Percentiles rank a stretch among this genome's conserved stretches.
Conservation (phyloP, 2,113 vertebrate genomes). For the Pseudonaja textilis region DNA sequence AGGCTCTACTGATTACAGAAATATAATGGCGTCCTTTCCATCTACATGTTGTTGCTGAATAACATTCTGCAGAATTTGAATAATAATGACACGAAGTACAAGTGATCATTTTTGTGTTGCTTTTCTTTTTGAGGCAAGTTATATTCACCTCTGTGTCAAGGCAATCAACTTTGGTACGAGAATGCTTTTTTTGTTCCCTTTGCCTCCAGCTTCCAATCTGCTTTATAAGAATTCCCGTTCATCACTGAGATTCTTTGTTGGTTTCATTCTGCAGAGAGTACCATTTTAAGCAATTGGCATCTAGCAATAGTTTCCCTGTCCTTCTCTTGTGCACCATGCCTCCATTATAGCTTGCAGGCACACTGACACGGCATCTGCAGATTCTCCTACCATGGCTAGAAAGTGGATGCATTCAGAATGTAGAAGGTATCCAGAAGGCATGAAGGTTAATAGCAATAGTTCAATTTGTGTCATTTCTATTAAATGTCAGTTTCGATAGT, state of each 20-base stretch:
- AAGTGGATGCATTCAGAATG: constrained; percentile 11
- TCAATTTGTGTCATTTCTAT: constrained; percentile 37
- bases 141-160: constrained; percentile 15
- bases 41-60: neutral
- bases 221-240: neutral
- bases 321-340: neutral
- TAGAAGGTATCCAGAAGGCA: constrained; percentile 23
- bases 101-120: neutral
- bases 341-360: constrained; percentile 11
- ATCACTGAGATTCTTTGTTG: constrained; percentile 36
- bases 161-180: constrained; percentile 14
- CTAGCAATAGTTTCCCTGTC: constrained; percentile 18
- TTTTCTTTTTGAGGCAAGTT: constrained; percentile 34
- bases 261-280: constrained; percentile 18
- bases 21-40: rapidly evolving
- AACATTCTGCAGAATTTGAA: neutral
- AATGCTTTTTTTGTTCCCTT: constrained; percentile 6
- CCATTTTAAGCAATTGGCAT: constrained; percentile 31
- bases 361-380: neutral
- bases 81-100: neutral
- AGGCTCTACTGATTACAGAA: neutral
- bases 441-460: constrained; percentile 34
- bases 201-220: constrained; percentile 40
- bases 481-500: constrained; percentile 41
- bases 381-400: neutral